phyloP scores from a whole-genome alignment of 2,797 vertebrate genomes.

The Sarcoramphus papa region DNA sequence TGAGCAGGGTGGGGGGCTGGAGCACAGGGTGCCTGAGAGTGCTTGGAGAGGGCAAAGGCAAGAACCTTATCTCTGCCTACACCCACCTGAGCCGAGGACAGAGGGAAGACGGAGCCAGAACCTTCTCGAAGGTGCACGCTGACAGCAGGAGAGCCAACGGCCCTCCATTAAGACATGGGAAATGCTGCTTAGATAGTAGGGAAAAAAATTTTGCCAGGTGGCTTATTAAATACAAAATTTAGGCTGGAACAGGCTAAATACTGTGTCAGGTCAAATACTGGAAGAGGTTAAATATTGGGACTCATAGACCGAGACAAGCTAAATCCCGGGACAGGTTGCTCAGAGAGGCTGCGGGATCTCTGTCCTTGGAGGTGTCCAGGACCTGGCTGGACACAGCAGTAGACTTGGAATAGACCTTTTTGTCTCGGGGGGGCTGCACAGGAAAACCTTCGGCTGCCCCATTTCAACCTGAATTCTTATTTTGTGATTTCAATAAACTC shows the following conservation, averaged over 20 bases:
- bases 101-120: neutral
- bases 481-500: neutral
- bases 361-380: too few relatives aligned
- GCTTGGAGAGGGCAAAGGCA: neutral
- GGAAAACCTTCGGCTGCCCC: too few relatives aligned
- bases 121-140: neutral
- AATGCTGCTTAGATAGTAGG: neutral
- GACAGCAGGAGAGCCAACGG: neutral
- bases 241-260: neutral
- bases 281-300: neutral
- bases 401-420: neutral
- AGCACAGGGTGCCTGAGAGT: neutral
- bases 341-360: neutral
- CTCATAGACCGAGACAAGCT: neutral
- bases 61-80: neutral
- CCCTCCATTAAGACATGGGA: neutral
- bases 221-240: neutral
- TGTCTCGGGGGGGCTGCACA: too few relatives aligned
- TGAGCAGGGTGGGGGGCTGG: neutral
- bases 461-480: neutral
- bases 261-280: neutral
- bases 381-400: neutral
- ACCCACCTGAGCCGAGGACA: rapidly evolving
- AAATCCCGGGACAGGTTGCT: neutral
- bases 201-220: neutral